phyloP scores from a whole-genome alignment of 2,888 invertebrate genomes.

The Ochropacha duplaris region DNA sequence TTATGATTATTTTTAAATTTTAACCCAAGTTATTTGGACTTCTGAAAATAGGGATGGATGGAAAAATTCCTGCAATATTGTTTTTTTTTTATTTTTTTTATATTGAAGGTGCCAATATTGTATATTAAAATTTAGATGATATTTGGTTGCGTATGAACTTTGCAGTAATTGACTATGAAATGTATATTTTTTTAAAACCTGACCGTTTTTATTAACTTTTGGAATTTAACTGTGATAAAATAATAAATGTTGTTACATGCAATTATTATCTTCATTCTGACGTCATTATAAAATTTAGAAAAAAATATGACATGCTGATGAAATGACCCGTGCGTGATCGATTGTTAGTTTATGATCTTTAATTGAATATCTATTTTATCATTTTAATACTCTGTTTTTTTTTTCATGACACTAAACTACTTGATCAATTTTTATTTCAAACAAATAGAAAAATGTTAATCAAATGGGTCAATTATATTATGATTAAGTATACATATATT shows the following conservation, averaged over 20 bases:
- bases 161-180: constrained; percentile 28
- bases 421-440: background rate
- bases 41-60: background rate
- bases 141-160: constrained; percentile 12
- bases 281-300: constrained; percentile 34
- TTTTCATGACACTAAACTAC: background rate
- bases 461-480: background rate
- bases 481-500: background rate
- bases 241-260: constrained; percentile 53
- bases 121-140: constrained; percentile 16
- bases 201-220: constrained; percentile 14
- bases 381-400: background rate
- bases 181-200: constrained; percentile 15
- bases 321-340: background rate
- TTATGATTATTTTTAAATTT: constrained; percentile 9
- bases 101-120: constrained; percentile 6
- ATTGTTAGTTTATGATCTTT: background rate
- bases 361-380: background rate
- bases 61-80: background rate
- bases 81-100: background rate
- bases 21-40: background rate
- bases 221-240: constrained; percentile 48
- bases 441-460: too few relatives aligned
- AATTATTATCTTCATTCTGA: constrained; percentile 49
- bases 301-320: constrained; percentile 24